Base-by-base conservation (phyloP, 2,113 vertebrate species). In the Echinops telfairi region DNA sequence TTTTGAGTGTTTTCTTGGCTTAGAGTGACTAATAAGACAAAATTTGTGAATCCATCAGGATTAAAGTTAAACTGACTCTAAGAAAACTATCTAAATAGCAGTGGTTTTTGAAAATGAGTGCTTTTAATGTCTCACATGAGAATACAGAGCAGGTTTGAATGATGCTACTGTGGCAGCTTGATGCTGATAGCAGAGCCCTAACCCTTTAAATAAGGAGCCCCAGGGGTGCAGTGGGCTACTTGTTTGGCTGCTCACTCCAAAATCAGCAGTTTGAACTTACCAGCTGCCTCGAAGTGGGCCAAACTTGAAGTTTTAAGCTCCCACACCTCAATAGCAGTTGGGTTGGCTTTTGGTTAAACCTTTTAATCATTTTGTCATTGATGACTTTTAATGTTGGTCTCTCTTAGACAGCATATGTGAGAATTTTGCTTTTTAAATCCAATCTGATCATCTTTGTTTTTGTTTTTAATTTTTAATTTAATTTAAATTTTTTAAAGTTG, bases 1-100 rank as follows among this genome's bases (percentile, higher is more conserved):
- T 86, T 92, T 85, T 77, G 36, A 75, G 60, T 38, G 20, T 62
- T 85, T 89, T 68, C 47, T 53, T 86, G 58, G 68, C 20, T 89
- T 89, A 76, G 4, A 43, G 15, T 60, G 3, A 81, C 40, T 85
- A n/a, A 40, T 86, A 29, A 62, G 8, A 57, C 68, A 38, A 14
- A 85, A 62, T 36, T 89, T 40, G 47, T 71, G 20, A 90, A 47
- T 93, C 22, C 40, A 82, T 90, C 76, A 71, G 83, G 25, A 57
- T 53, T 82, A 71, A 53, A 82, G 27, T 90, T 89, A 60, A 60
- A 47, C 20, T 62, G 3, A 9, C 36, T 73, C 36, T 73, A 64
- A 53, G 6, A 83, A 79, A 68, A 83, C 64, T 60, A 9, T 77
- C 15, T 36, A 53, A 77, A 82, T 47, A 92, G 47, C 20, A 57